Evolutionary conservation across 2,888 invertebrate genomes (phyloP), one percentile per base, ranked within the genome.

Genomic region (Seira musarum): DNA sequence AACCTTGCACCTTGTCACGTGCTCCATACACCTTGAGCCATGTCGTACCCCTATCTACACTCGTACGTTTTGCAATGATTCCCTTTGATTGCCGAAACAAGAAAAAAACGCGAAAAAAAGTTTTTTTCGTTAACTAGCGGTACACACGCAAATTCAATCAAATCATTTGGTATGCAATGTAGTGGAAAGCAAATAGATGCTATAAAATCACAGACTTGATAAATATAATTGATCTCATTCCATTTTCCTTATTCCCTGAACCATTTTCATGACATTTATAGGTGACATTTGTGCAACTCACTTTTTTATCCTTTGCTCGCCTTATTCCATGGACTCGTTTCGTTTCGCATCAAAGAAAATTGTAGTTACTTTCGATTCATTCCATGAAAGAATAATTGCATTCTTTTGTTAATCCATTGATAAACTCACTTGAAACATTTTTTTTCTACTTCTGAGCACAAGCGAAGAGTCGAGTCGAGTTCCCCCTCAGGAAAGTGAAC

Each of bases 1-100:
- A 49, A 49, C 49, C 49, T 49, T 49, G 49, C 15, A 49, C 49
- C 49, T 8, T n/a, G 49, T 49, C 49, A 49, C 49, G 49, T 49
- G 49, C 49, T 49, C 30, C 30, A 8, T n/a, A 13, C 15, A 49
- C 49, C 17, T 49, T 49, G 15, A n/a, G 2, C 3, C 49, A 49
- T 49, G 17, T 49, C 6, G 2, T 30, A 30, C 30, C 8, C n/a
- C n/a, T n/a, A n/a, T n/a, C n/a, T n/a, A n/a, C n/a, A 30, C 30
- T 30, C 3, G 3, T 30, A 2, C 8, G 30, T 30, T 30, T 30
- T n/a, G n/a, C n/a, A 8, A 30, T 30, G 49, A 49, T 49, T 3
- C 15, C 49, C 2, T n/a, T 49, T 13, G 6, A 49, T 2, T 49
- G 17, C 49, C 17, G 13, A n/a, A n/a, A 49, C 15, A 49, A 49